Evolutionary conservation across 2,888 invertebrate species (phyloP).

Genomic region (Taphrorychus bicolor): DNA sequence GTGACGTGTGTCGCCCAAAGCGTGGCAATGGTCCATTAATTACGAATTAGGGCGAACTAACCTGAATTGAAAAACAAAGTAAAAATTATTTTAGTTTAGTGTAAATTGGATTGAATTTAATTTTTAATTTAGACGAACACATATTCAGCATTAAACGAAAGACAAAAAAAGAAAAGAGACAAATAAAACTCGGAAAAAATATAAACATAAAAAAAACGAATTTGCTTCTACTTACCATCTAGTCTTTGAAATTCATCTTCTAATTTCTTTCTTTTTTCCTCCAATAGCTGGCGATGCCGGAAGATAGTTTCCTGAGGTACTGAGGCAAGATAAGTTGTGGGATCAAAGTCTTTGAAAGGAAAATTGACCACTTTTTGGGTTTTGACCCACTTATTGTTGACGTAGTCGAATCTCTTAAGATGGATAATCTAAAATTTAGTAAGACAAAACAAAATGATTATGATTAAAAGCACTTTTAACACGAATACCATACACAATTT

Average conservation of each 20-base stretch:
- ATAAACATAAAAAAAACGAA: neutral
- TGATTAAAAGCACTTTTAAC: too few species aligned
- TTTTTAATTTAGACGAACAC: too few species aligned
- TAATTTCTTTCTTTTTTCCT: conserved; percentile 55
- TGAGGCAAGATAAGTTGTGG: conserved; percentile 83
- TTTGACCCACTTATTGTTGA: conserved; percentile 92
- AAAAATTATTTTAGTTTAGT: too few species aligned
- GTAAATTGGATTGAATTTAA: too few species aligned
- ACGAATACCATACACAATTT: neutral
- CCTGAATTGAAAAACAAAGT: too few species aligned
- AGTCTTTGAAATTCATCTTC: conserved; percentile 39
- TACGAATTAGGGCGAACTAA: too few species aligned
- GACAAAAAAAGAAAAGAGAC: neutral
- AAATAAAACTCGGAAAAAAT: neutral
- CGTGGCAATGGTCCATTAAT: too few species aligned
- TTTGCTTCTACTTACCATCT: conserved; percentile 2
- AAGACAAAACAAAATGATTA: too few species aligned
- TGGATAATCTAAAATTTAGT: conserved; percentile 77
- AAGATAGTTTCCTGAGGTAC: conserved; percentile 80
- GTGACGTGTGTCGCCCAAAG: too few species aligned
- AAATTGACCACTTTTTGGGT: conserved; percentile 93
- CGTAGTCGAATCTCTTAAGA: conserved; percentile 89
- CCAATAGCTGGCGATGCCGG: conserved; percentile 67
- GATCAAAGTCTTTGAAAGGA: conserved; percentile 86
- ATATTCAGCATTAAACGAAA: too few species aligned